Evolutionary conservation across 2,888 invertebrate species (phyloP), one percentile per base, ranked within the genome.

Genomic region (Sarcophaga rosellei): DNA sequence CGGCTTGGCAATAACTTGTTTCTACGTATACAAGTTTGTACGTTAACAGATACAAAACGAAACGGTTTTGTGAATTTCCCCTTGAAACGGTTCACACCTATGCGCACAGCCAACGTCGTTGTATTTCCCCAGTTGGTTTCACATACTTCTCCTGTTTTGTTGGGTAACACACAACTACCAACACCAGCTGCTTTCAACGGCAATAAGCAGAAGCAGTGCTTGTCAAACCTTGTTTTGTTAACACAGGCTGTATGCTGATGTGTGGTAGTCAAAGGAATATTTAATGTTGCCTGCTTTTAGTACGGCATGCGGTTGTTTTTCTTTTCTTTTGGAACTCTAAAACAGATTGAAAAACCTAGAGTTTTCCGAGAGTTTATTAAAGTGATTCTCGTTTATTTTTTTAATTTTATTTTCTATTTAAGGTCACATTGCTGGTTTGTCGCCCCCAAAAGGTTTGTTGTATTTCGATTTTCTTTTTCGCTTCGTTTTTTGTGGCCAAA

Each of bases 51-150:
- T 53, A 53, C 17, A 3, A 44, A 6, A 62, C 62, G 74, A 86
- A 86, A 78, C 86, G 84, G 86, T 84, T 84, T 78, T 1, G 53
- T 5, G 76, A 25, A 72, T 86, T 86, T 84, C 86, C 86, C 86
- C 84, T 69, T 17, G 70, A 78, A 86, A 77, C 86, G 86, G 86
- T 84, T 84, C 66, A 15, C 23, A 11, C 44, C 12, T 17, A 17
- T 53, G 53, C 53, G 12, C 53, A 53, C 53, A 53, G 17, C 53
- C 17, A 53, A 15, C 12, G 15, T 15, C 15, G 17, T 53, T 15
- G 4, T 17, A 15, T 17, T 53, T 17, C 53, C 53, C 53, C 53
- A 15, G 15, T 17, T 17, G 17, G 17, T 53, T 12, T 53, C 53
- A 2, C 21, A 59, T 20, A 45, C 23, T 77, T 86, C 83, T 44